Evolutionary conservation across 2,113 vertebrate species (phyloP).

Genomic region (Prunella himalayana): DNA sequence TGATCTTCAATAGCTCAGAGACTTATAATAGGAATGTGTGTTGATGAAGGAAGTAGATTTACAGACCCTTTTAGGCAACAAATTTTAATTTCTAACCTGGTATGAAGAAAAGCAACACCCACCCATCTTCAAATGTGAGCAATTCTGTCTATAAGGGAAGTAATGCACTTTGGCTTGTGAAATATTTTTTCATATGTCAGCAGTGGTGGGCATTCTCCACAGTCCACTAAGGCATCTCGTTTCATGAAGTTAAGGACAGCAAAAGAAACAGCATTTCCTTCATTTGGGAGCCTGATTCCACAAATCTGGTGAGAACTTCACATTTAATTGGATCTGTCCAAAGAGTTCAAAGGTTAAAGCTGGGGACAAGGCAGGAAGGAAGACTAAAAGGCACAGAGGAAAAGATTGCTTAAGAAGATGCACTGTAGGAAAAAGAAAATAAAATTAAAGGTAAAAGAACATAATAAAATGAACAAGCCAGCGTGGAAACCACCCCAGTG

Average conservation of each 20-base stretch:
- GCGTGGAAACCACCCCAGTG: not conserved
- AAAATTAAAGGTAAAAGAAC: not conserved
- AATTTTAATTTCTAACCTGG: not conserved
- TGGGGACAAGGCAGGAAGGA: not conserved
- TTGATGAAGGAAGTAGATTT: not conserved
- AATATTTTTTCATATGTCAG: not conserved
- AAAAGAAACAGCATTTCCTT: not conserved
- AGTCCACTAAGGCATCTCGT: not conserved
- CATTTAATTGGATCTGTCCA: not conserved
- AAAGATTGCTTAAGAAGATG: not conserved
- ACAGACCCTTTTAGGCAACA: not conserved
- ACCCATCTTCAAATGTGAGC: not conserved
- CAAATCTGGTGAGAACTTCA: not conserved
- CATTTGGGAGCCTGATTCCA: not conserved
- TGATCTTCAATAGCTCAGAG: not conserved
- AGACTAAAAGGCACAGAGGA: not conserved
- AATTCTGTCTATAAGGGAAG: not conserved
- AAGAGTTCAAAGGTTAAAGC: not conserved
- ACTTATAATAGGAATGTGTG: not conserved
- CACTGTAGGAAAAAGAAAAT: not conserved
- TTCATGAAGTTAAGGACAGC: not conserved
- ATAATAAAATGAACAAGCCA: not conserved
- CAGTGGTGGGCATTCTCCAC: accelerated
- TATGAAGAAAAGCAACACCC: not conserved
- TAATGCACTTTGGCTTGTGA: not conserved